Percentiles rank a stretch among this genome's conserved stretches.
These are phyloP conservation scores for Linnaemya tessellans DNA, from an alignment of 2,888 invertebrate genomes.

Conservation along the genomic window DNA sequence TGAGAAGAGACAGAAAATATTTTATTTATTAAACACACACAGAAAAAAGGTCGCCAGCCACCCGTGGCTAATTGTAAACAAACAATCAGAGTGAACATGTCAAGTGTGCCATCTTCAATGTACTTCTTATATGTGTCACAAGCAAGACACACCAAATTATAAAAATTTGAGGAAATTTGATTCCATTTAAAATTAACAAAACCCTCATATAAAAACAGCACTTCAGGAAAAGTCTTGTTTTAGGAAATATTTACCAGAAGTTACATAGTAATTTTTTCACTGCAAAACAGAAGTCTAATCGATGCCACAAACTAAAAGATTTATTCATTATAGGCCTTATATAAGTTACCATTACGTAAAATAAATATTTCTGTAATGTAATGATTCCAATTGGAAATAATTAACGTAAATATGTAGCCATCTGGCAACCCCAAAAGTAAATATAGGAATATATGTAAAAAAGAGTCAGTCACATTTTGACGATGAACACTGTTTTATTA, in stretches of 20 bases:
- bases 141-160: background rate
- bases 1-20: slow-evolving; percentile 55
- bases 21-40: slow-evolving; percentile 37
- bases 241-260: slow-evolving; percentile 40
- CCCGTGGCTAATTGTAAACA: slow-evolving; percentile 51
- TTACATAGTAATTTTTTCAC: slow-evolving; percentile 9
- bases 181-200: slow-evolving; percentile 7
- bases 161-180: slow-evolving; percentile 44
- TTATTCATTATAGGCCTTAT: background rate
- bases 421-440: too few species aligned
- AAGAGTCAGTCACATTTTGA: too few species aligned
- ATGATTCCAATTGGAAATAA: too few species aligned
- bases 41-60: slow-evolving; percentile 57
- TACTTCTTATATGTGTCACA: background rate
- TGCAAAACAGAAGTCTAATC: slow-evolving; percentile 2
- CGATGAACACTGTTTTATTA: too few species aligned
- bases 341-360: too few species aligned
- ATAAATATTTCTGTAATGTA: too few species aligned
- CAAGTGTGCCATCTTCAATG: slow-evolving; percentile 32
- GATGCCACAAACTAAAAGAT: background rate
- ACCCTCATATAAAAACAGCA: background rate
- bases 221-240: slow-evolving; percentile 28
- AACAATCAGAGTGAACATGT: slow-evolving; percentile 45
- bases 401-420: too few species aligned
- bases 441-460: too few species aligned